A percentile compares a stretch with the other conserved stretches of the same genome.
Conservation (phyloP, 2,113 vertebrate species). For the Tachysurus fulvidraco region DNA sequence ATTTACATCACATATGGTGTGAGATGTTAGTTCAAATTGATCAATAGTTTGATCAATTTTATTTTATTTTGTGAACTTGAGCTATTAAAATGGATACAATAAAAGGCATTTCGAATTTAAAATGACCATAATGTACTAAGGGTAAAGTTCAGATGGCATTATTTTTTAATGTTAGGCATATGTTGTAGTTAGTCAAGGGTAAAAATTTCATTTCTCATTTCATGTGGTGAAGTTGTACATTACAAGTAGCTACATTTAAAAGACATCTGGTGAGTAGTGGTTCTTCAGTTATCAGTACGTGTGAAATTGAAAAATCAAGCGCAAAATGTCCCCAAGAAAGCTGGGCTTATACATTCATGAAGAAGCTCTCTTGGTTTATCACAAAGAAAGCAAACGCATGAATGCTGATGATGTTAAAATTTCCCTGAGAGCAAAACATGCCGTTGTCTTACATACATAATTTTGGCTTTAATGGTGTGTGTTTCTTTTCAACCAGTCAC, state of each 20-base stretch:
- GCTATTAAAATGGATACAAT: neutral
- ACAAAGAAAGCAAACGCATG: neutral
- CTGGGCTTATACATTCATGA: neutral
- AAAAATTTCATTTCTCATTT: constrained; percentile 19
- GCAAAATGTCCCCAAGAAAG: neutral
- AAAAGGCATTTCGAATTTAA: neutral
- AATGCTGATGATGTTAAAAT: neutral
- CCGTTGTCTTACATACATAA: neutral
- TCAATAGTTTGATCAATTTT: neutral
- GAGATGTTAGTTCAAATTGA: neutral
- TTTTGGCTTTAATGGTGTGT: constrained; percentile 9
- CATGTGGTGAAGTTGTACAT: neutral
- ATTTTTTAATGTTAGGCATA: neutral
- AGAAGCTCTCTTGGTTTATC: neutral
- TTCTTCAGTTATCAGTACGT: neutral
- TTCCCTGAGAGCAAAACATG: neutral
- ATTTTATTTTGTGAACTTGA: neutral
- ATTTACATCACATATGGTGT: neutral
- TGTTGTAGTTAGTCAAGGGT: neutral
- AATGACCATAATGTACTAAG: neutral
- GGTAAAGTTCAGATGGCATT: neutral
- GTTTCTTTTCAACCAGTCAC: constrained; percentile 19
- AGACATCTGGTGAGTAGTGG: neutral
- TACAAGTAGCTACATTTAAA: constrained; percentile 11
- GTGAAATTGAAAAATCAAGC: neutral